Conservation (phyloP, 2,113 vertebrate species). For the Thunnus maccoyii region DNA sequence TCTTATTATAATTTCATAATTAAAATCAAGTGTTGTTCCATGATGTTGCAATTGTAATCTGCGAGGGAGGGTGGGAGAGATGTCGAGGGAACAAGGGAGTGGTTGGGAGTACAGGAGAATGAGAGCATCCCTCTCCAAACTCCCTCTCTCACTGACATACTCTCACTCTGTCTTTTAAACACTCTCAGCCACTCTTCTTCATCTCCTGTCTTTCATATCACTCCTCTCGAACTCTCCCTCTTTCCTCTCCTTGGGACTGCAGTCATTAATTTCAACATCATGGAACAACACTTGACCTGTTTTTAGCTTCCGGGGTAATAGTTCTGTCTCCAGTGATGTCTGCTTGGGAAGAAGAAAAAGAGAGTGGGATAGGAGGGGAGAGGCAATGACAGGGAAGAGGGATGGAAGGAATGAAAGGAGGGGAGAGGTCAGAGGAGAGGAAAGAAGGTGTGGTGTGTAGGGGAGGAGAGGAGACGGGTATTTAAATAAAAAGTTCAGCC, state of each 20-base stretch:
- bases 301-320: constrained; percentile 45
- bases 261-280: constrained; percentile 55
- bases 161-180: constrained; percentile 52
- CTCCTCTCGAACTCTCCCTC: constrained; percentile 21
- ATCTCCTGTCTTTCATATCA: constrained; percentile 3
- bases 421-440: constrained; percentile 8
- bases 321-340: constrained; percentile 41
- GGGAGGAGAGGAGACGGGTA: neutral
- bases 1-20: constrained; percentile 40
- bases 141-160: constrained; percentile 11
- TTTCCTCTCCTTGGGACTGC: constrained; percentile 33
- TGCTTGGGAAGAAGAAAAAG: constrained; percentile 19
- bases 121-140: constrained; percentile 30
- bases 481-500: neutral
- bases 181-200: constrained; percentile 28
- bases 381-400: neutral
- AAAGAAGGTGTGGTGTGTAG: neutral
- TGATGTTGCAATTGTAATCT: constrained; percentile 22
- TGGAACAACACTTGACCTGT: constrained; percentile 65
- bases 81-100: constrained; percentile 26
- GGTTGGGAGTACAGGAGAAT: constrained; percentile 3
- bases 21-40: constrained; percentile 38
- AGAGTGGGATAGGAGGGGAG: constrained; percentile 9
- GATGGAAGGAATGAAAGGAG: constrained; percentile 13
- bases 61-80: neutral